A percentile compares a stretch with the other conserved stretches of the same genome.
These are phyloP conservation scores for Eriosoma lanigerum DNA, from an alignment of 1,140 invertebrate species.

Conservation along the genomic window DNA sequence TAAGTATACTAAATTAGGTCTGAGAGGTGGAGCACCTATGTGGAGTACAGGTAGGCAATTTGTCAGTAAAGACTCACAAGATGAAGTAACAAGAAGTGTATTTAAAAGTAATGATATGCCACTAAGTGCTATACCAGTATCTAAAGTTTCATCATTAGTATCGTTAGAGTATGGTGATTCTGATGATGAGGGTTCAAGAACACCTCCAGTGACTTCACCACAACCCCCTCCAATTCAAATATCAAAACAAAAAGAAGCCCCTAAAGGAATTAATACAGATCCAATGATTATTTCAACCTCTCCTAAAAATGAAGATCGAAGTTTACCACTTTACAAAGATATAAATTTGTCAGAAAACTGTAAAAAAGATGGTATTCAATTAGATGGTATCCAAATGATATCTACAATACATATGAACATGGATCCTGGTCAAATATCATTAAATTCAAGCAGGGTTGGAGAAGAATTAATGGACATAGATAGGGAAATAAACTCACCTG, in stretches of 20 bases:
- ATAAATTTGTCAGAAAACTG: constrained; percentile 56
- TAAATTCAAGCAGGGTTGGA: constrained; percentile 53
- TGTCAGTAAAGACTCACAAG: constrained; percentile 48
- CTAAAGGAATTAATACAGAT: constrained; percentile 37
- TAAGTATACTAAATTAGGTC: constrained; percentile 62
- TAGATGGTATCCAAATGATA: constrained; percentile 54
- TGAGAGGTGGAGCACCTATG: constrained; percentile 73
- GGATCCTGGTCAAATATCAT: constrained; percentile 54
- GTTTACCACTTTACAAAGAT: constrained; percentile 56
- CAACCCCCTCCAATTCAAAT: constrained; percentile 30
- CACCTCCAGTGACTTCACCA: constrained; percentile 22
- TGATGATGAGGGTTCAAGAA: constrained; percentile 62
- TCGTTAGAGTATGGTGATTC: constrained; percentile 68
- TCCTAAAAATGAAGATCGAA: constrained; percentile 53
- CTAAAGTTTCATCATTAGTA: constrained; percentile 64
- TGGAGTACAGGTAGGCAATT: constrained; percentile 60
- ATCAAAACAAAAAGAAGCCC: constrained; percentile 49
- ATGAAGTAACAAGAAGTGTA: constrained; percentile 41
- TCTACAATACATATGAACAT: constrained; percentile 58
- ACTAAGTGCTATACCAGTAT: constrained; percentile 47
- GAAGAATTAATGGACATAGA: constrained; percentile 55
- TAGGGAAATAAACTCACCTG: constrained; percentile 55
- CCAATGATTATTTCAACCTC: constrained; percentile 44
- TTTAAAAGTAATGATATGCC: constrained; percentile 52
- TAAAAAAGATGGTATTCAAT: constrained; percentile 54